phyloP scores from a whole-genome alignment of 2,113 vertebrate genomes.

The Rynchops niger region DNA sequence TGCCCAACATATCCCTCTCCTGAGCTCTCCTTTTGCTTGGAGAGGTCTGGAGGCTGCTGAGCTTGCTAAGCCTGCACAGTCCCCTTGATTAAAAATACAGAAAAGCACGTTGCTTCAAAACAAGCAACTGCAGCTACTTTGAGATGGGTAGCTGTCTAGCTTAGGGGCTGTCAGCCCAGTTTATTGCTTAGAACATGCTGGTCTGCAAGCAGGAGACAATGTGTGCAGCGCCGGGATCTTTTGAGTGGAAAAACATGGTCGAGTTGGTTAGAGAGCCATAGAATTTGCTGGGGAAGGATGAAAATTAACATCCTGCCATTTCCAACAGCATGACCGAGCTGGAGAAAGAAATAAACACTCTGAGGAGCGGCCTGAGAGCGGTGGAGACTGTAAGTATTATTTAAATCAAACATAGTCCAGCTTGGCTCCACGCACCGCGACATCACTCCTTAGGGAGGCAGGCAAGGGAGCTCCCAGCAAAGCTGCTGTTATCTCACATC shows the following conservation, averaged over 20 bases:
- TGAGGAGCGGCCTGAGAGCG: conserved; percentile 90
- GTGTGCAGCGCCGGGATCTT: not conserved
- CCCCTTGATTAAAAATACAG: not conserved
- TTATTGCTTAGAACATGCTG: rapidly evolving
- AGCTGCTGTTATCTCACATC: conserved; percentile 48
- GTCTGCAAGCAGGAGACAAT: not conserved
- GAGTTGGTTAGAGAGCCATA: not conserved
- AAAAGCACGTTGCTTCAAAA: not conserved
- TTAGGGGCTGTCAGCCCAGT: not conserved
- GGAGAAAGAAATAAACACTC: conserved; percentile 93
- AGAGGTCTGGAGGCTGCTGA: not conserved
- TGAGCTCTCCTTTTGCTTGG: not conserved
- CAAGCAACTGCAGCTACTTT: not conserved
- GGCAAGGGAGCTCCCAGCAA: not conserved
- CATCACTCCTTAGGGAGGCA: conserved; percentile 4
- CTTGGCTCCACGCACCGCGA: not conserved
- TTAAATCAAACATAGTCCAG: not conserved
- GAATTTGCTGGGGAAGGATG: not conserved
- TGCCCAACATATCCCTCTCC: not conserved
- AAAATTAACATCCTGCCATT: conserved; percentile 60
- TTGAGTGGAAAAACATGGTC: not conserved
- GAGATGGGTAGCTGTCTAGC: not conserved
- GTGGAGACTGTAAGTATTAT: conserved; percentile 91
- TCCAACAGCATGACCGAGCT: conserved; percentile 92
- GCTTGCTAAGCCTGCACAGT: not conserved